Evolutionary conservation across 2,113 vertebrate species (phyloP).

Genomic region (Zootoca vivipara): DNA sequence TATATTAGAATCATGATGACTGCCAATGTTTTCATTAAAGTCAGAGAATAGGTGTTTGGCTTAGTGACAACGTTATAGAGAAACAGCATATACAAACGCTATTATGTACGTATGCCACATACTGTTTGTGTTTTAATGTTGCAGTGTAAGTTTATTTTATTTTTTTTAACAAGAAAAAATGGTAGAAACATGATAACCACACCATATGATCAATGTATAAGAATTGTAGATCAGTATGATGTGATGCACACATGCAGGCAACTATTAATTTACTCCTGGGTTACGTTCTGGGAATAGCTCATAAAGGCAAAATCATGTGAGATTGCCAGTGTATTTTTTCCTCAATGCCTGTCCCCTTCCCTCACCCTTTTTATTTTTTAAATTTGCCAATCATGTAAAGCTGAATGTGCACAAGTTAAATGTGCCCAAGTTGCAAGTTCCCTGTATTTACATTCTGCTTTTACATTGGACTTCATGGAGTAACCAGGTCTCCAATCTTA

Average conservation of each 20-base stretch:
- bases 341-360: too few species aligned
- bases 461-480: not conserved
- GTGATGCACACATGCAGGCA: not conserved
- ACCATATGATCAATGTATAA: not conserved
- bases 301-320: too few species aligned
- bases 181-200: not conserved
- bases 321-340: too few species aligned
- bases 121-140: not conserved
- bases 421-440: too few species aligned
- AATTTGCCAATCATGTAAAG: too few species aligned
- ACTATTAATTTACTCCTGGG: too few species aligned
- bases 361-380: too few species aligned
- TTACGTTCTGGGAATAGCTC: too few species aligned
- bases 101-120: not conserved
- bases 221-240: not conserved
- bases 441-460: not conserved
- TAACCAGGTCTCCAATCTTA: not conserved
- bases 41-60: not conserved
- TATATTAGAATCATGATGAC: not conserved
- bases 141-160: not conserved
- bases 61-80: conserved; percentile 10
- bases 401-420: too few species aligned
- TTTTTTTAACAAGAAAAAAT: not conserved
- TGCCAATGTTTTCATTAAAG: not conserved
- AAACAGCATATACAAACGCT: not conserved